phyloP scores from a whole-genome alignment of 1,140 invertebrate species.

The Kradibia gibbosae region DNA sequence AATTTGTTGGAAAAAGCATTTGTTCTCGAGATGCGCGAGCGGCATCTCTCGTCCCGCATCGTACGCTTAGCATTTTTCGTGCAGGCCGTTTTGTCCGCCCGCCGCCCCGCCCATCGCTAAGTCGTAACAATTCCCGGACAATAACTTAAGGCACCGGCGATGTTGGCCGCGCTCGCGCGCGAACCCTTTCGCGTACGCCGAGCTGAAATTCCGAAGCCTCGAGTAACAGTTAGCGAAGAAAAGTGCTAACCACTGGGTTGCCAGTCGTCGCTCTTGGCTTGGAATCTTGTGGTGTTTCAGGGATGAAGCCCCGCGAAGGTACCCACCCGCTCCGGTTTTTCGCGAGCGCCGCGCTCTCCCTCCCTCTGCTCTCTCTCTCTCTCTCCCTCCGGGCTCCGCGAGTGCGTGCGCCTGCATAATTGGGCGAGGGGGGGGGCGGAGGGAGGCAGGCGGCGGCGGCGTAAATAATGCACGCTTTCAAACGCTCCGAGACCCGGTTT shows the following conservation, averaged over 20 bases:
- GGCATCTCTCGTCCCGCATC: too few species aligned
- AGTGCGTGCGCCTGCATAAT: too few species aligned
- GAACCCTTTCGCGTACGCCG: not conserved
- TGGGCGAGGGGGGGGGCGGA: not conserved
- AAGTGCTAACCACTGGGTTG: not conserved
- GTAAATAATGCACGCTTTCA: constrained; percentile 14
- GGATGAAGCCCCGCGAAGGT: not conserved
- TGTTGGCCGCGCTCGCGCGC: not conserved
- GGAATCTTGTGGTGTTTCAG: constrained; percentile 4
- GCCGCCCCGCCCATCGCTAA: too few species aligned
- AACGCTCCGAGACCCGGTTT: not conserved
- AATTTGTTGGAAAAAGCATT: too few species aligned
- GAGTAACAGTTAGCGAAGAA: not conserved
- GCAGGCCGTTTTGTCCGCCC: too few species aligned
- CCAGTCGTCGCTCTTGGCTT: not conserved
- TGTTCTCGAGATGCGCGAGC: too few species aligned
- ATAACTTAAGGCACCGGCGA: too few species aligned
- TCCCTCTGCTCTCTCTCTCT: not conserved
- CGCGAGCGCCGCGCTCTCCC: too few species aligned
- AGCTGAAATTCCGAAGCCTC: not conserved
- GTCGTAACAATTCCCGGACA: too few species aligned
- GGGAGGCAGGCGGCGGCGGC: not conserved
- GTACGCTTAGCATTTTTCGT: too few species aligned
- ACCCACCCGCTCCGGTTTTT: not conserved
- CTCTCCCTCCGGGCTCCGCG: not conserved